phyloP scores from a whole-genome alignment of 1,140 invertebrate species.

The Leptopilina clavipes region DNA sequence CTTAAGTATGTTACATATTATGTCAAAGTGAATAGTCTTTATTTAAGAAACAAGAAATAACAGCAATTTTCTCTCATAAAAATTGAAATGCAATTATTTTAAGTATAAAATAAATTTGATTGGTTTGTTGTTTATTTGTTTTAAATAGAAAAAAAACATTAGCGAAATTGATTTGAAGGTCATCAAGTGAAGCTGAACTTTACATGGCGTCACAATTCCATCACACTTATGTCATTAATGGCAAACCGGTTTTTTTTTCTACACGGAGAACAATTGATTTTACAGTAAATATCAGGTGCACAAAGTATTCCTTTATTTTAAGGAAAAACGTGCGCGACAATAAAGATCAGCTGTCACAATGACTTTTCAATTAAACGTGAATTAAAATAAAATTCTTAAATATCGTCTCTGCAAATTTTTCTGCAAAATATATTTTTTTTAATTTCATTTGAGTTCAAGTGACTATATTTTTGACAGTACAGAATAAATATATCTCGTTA shows the following conservation, averaged over 20 bases:
- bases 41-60: no score
- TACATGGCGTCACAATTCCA: slow-evolving; percentile 17
- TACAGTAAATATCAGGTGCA: not conserved
- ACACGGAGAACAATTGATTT: not conserved
- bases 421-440: no score
- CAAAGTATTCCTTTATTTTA: slow-evolving; percentile 10
- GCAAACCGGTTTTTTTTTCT: not conserved
- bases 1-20: no score
- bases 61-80: no score
- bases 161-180: not conserved
- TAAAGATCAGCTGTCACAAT: not conserved
- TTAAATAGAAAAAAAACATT: not conserved
- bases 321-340: not conserved
- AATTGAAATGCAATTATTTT: no score
- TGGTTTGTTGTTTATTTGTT: no score
- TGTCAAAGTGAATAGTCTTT: no score
- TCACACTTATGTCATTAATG: slow-evolving; percentile 10
- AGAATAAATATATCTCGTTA: no score
- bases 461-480: no score
- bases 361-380: not conserved
- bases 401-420: not conserved
- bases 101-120: no score
- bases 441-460: no score
- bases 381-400: no score
- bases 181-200: slow-evolving; percentile 7